phyloP scores from a whole-genome alignment of 1,140 invertebrate species.

The fruit fly (Drosophila melanogaster) region Release_6_plus_ISO1_MT NT_033777.3:14103001-14103500 shows the following conservation, averaged over 20 bases:
- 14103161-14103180: slow-evolving; percentile 78
- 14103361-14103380: slow-evolving; percentile 4
- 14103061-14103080: slow-evolving; percentile 7
- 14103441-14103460: background rate
- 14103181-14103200: slow-evolving; percentile 50
- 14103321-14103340: background rate
- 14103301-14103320: slow-evolving; percentile 5
- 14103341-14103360: background rate
- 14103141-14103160: slow-evolving; percentile 75
- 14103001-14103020: slow-evolving; percentile 8
- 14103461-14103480: background rate
- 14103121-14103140: slow-evolving; percentile 77
- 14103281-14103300: slow-evolving; percentile 23
- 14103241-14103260: slow-evolving; percentile 26
- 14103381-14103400: background rate
- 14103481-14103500: background rate
- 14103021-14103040: slow-evolving; percentile 25
- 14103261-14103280: slow-evolving; percentile 33
- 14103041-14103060: slow-evolving; percentile 27
- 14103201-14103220: slow-evolving; percentile 44
- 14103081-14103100: slow-evolving; percentile 20
- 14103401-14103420: slow-evolving; percentile 5
- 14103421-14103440: slow-evolving; percentile 7
- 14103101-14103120: slow-evolving; percentile 64
- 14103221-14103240: slow-evolving; percentile 36